Conservation (phyloP, 2,797 vertebrate genomes). For the Alauda arvensis region DNA sequence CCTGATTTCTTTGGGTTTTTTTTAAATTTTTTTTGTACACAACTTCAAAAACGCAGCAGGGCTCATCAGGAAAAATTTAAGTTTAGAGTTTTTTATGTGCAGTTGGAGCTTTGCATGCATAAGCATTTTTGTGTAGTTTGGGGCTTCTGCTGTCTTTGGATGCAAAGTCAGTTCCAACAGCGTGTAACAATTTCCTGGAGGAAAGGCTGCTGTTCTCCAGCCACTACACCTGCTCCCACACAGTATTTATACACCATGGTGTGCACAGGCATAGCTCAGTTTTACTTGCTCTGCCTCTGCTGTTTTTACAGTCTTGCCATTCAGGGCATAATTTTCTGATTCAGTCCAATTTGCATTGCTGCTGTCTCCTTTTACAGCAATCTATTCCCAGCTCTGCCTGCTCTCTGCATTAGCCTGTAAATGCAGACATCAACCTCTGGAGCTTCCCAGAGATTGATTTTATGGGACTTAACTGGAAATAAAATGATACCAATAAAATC, state of each 20-base stretch:
- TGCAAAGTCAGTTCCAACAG: constrained; percentile 10
- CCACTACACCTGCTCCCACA: not conserved
- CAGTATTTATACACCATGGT: not conserved
- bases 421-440: constrained; percentile 29
- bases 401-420: constrained; percentile 8
- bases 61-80: not conserved
- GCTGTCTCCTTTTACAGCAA: constrained; percentile 13
- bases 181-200: not conserved
- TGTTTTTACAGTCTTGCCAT: constrained; percentile 31
- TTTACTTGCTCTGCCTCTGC: not conserved
- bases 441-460: constrained; percentile 54
- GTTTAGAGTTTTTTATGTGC: not conserved
- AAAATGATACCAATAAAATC: constrained; percentile 57
- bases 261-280: not conserved
- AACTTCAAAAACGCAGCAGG: not conserved
- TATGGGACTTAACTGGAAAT: constrained; percentile 46
- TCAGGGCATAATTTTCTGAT: constrained; percentile 29
- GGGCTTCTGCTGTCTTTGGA: not conserved
- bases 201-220: not conserved
- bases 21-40: not conserved
- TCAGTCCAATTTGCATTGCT: constrained; percentile 49
- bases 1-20: not conserved
- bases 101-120: not conserved
- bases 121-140: not conserved
- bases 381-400: constrained; percentile 7